Base-by-base conservation (phyloP, 1,140 invertebrate genomes). In the Ctenoplectra terminalis region DNA sequence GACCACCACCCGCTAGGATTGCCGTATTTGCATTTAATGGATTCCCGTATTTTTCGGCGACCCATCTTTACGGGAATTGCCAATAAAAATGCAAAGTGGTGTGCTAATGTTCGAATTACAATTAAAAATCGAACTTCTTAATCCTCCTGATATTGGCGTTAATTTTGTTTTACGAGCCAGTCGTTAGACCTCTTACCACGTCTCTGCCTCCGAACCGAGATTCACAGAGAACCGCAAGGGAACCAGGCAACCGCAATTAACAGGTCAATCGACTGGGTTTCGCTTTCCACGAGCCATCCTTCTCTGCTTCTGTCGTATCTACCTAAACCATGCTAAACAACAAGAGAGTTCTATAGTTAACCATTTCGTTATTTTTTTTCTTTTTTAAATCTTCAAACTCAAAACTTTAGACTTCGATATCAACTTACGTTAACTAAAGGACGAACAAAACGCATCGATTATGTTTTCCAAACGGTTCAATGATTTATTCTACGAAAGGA, bases 11-110 rank as follows among this genome's bases (percentile, higher is more conserved):
- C 34, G 40, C 40, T 20, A 26, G 23, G 54, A 74, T 69, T 43
- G 63, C 82, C 15, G 8, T 48, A 85, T 85, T 54, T 85, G 77
- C 77, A 85, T 85, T 85, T 85, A 81, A 85, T 80, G 78, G 54
- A 73, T 11, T 64, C 34, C n/a, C 43, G 74, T 29, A 61, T 61
- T 60, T 46, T 48, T 61, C 40, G 17, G 15, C 34, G 20, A 23
- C 1, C 58, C 7, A 11, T 15, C 7, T 17, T 4, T 15, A 3
- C 23, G 11, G 23, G 3, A 3, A n/a, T n/a, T 4, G 69, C 43
- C 20, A 23, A 71, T 71, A 52, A 52, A 71, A 40, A 40, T 56
- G 50, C 48, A 52, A 56, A 34, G 11, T 1, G 46, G 1, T 6
- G n/a, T 8, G 29, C 31, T 26, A 17, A 54, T 67, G 66, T 4